A percentile compares a stretch with the other conserved stretches of the same genome.
Conservation (phyloP, 2,113 vertebrate genomes). For the Amia ocellicauda region DNA sequence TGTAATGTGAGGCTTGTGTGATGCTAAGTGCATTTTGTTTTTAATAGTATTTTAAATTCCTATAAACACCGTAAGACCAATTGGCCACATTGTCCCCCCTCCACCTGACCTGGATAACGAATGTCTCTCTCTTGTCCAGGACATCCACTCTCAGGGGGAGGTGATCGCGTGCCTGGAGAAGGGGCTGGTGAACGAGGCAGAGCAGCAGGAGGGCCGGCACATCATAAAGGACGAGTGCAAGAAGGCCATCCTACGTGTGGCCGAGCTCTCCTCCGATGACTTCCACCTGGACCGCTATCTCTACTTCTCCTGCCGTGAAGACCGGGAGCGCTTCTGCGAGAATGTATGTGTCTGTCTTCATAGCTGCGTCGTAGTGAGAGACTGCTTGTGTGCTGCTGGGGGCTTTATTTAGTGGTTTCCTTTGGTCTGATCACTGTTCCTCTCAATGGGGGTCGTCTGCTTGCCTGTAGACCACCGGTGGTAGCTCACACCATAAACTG, state of each 20-base stretch:
- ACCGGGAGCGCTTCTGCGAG: slow-evolving; percentile 92
- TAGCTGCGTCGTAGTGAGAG: too few relatives aligned
- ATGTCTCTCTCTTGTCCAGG: slow-evolving; percentile 61
- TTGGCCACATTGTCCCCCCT: neutral
- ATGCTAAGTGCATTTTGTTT: neutral
- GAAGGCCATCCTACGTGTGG: slow-evolving; percentile 91
- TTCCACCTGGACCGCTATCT: slow-evolving; percentile 95
- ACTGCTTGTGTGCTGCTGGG: too few relatives aligned
- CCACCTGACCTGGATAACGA: neutral
- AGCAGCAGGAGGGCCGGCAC: slow-evolving; percentile 66
- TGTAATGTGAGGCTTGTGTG: too few relatives aligned
- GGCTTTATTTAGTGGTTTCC: too few relatives aligned
- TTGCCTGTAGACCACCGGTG: too few relatives aligned
- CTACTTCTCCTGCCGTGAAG: slow-evolving; percentile 90
- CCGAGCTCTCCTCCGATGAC: slow-evolving; percentile 90
- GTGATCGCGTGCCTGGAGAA: slow-evolving; percentile 95
- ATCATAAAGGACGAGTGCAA: slow-evolving; percentile 84
- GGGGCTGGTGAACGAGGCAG: slow-evolving; percentile 82
- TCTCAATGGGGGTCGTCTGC: too few relatives aligned
- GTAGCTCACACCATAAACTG: too few relatives aligned
- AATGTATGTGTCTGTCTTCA: slow-evolving; percentile 70
- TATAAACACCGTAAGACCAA: neutral
- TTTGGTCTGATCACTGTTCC: too few relatives aligned
- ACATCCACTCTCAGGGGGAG: slow-evolving; percentile 92
- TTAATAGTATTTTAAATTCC: neutral